Evolutionary conservation across 2,888 invertebrate species (phyloP), one percentile per base, ranked within the genome.

Genomic region (Synergus gifuensis): DNA sequence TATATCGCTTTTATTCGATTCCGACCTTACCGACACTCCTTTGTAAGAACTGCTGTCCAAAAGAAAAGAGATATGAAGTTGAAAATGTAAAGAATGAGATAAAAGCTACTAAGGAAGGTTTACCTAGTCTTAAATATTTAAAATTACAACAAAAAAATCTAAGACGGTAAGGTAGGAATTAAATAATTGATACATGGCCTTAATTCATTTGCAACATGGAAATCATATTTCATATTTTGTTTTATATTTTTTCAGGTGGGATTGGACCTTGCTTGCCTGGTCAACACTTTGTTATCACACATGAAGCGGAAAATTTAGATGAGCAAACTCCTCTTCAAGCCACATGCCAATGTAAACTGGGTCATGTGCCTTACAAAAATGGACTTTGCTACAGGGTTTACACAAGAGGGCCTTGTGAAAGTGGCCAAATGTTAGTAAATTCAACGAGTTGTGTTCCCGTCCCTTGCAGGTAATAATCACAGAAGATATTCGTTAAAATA

Each of bases 311-410:
- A 82, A 78, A 78, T 44, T 28, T 58, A n/a, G 84, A 84, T 18
- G 85, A 84, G 4, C 49, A 73, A 8, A 73, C 49, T 16, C 91
- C 92, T 0, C 86, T 88, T 1, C 93, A 92, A 0, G 96, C 95
- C 0, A 93, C 93, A 83, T 97, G 97, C 85, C 92, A 93, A 64
- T 97, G 97, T 91, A 96, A 96, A 92, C 93, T 94, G 0, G 95
- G 95, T 85, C 95, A 96, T 88, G 93, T 94, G 0, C 92, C 93
- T 1, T 95, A 95, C 93, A 84, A 93, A 90, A 94, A 95, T 80
- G 95, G 95, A 0, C 93, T 94, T 0, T 97, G 97, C 90, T 97
- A 97, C 91, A 93, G 97, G 18, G 94, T 96, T 0, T 96, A 96
- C 89, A 97, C 97, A 0, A 94, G 95, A 83, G 97, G 97, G 0